These are phyloP conservation scores for Parapsyche elsis DNA, from an alignment of 1,140 invertebrate genomes.

Conservation along the genomic window DNA sequence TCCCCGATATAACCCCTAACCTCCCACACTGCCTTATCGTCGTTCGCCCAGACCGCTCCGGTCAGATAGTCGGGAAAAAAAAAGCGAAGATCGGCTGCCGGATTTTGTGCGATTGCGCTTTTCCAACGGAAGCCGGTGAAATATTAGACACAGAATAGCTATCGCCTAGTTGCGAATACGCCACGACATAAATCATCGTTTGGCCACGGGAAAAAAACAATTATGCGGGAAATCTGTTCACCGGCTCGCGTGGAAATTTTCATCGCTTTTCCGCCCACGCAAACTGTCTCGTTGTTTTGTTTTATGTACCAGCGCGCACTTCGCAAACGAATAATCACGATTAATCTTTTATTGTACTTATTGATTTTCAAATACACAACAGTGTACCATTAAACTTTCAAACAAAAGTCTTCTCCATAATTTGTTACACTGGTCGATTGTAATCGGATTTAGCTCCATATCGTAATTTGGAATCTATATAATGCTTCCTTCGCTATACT, in stretches of 20 bases:
- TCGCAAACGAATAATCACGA: too few species aligned
- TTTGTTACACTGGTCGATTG: too few species aligned
- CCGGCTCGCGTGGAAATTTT: neutral
- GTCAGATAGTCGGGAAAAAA: neutral
- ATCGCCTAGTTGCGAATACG: constrained; percentile 9
- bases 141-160: constrained; percentile 4
- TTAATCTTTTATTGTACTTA: too few species aligned
- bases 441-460: too few species aligned
- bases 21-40: neutral
- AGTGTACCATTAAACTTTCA: too few species aligned
- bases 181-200: neutral
- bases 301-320: too few species aligned
- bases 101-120: constrained; percentile 15
- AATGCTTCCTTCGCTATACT: too few species aligned
- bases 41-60: neutral
- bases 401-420: too few species aligned
- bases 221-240: constrained; percentile 11
- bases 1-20: neutral
- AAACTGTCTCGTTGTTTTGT: too few species aligned
- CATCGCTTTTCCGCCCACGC: neutral
- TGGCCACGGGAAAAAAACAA: constrained; percentile 7
- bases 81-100: neutral
- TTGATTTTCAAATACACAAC: too few species aligned
- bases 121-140: constrained; percentile 8
- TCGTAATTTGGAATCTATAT: too few species aligned